Evolutionary conservation across 2,888 invertebrate species (phyloP).

Genomic region (Noctuana brunneofusca): DNA sequence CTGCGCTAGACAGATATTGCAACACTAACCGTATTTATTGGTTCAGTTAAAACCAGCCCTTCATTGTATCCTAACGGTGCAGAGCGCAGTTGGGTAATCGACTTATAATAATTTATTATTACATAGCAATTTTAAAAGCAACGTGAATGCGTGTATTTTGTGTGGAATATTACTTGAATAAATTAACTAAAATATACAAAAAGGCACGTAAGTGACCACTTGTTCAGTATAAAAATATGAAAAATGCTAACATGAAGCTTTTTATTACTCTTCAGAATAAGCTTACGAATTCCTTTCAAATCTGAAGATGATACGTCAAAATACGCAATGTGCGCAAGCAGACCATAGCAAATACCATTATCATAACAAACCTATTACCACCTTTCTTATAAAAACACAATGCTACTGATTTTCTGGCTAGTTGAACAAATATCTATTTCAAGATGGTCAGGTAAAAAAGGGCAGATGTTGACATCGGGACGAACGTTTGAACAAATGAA

Average conservation of each 20-base stretch:
- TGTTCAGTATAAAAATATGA: background rate
- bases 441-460: constrained; percentile 69
- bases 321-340: constrained; percentile 53
- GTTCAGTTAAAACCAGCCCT: constrained; percentile 56
- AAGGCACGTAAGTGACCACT: background rate
- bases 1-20: constrained; percentile 71
- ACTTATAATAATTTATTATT: too few relatives aligned
- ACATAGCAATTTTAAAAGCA: too few relatives aligned
- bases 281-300: constrained; percentile 24
- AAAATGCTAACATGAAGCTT: background rate
- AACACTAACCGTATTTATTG: constrained; percentile 64
- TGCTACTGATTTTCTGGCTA: constrained; percentile 79
- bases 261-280: background rate
- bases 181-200: too few relatives aligned
- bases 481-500: constrained; percentile 62
- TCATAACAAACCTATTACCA: constrained; percentile 64
- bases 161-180: too few relatives aligned
- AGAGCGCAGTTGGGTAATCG: background rate
- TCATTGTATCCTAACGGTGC: constrained; percentile 34
- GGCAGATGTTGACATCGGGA: constrained; percentile 75
- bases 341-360: constrained; percentile 53
- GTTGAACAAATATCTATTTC: constrained; percentile 79
- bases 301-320: constrained; percentile 52
- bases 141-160: too few relatives aligned
- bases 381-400: constrained; percentile 61